These are phyloP conservation scores for Urocynchramus pylzowi DNA, from an alignment of 2,113 vertebrate species.

Conservation along the genomic window DNA sequence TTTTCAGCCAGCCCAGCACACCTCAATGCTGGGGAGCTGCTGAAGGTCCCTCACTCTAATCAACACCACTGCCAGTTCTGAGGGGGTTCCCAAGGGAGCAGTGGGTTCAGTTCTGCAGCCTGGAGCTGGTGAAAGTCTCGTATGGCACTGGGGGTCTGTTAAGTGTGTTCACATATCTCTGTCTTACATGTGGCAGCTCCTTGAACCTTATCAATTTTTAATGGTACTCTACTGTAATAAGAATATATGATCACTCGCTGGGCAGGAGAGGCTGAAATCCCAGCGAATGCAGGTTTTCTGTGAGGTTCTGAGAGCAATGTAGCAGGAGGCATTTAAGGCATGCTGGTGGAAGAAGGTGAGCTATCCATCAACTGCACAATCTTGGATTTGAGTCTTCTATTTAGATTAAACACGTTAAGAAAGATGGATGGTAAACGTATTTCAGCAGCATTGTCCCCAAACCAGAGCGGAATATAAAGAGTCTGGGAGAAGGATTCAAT, in stretches of 20 bases:
- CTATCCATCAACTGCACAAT: slow-evolving; percentile 84
- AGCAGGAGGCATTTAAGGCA: slow-evolving; percentile 69
- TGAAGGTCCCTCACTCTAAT: background rate
- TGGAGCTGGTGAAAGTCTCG: background rate
- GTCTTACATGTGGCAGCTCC: background rate
- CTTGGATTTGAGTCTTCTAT: slow-evolving; percentile 83
- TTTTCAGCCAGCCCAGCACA: background rate
- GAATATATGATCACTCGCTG: background rate
- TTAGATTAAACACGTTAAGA: slow-evolving; percentile 89
- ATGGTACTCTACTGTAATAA: background rate
- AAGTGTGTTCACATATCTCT: background rate
- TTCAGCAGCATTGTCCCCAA: slow-evolving; percentile 80
- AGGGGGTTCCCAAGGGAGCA: background rate
- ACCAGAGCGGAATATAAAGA: slow-evolving; percentile 83
- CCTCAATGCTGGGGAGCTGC: background rate
- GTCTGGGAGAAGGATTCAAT: slow-evolving; percentile 83
- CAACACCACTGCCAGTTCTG: fast-evolving
- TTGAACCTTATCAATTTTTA: slow-evolving; percentile 12
- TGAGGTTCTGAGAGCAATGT: slow-evolving; percentile 55
- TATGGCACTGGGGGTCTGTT: background rate
- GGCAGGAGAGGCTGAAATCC: background rate
- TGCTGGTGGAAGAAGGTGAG: slow-evolving; percentile 57
- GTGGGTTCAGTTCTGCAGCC: background rate
- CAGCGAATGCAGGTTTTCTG: slow-evolving; percentile 9
- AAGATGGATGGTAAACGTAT: slow-evolving; percentile 88